Evolutionary conservation across 2,113 vertebrate species (phyloP), one percentile per base, ranked within the genome.

Genomic region (Calypte anna): DNA sequence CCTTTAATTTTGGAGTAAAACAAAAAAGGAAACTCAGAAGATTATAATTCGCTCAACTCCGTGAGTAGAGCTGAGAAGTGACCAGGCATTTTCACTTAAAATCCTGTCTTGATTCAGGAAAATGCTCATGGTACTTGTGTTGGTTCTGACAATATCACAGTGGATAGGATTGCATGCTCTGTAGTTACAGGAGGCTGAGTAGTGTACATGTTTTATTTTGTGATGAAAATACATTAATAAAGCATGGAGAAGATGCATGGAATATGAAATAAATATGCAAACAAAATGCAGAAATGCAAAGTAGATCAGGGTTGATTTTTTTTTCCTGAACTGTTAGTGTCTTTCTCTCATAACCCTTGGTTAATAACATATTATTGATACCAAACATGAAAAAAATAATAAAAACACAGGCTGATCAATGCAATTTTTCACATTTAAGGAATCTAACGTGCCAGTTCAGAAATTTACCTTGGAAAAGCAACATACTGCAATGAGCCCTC

Each of bases 381-480:
- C 28, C 14, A 77, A 31, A 48, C 5, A 10, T 76, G 36, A 21
- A 28, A 87, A 13, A 93, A 69, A 83, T n/a, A 70, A 53, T 93
- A 58, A 94, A 94, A 94, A n/a, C 59, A 77, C 50, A 88, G 8
- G 25, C 28, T 59, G 31, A 77, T 90, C 83, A 79, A 66, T 88
- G 68, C 40, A 38, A 50, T 55, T 90, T 66, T 86, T 61, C 66
- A 67, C 50, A 57, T 59, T 86, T 88, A 84, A 95, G 81, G 53
- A 80, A 40, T 88, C 38, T 59, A 77, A 55, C 38, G 6, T 77
- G 28, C 43, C 22, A 50, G 19, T 82, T 86, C 73, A 68, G 38
- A 95, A 93, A 83, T 94, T 80, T 95, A 86, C 61, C 64, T 78
- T 83, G 44, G 48, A 91, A 96, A 95, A 88, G 38, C 57, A 90